These are phyloP conservation scores for Channa argus DNA, from an alignment of 2,113 vertebrate genomes.

Conservation along the genomic window DNA sequence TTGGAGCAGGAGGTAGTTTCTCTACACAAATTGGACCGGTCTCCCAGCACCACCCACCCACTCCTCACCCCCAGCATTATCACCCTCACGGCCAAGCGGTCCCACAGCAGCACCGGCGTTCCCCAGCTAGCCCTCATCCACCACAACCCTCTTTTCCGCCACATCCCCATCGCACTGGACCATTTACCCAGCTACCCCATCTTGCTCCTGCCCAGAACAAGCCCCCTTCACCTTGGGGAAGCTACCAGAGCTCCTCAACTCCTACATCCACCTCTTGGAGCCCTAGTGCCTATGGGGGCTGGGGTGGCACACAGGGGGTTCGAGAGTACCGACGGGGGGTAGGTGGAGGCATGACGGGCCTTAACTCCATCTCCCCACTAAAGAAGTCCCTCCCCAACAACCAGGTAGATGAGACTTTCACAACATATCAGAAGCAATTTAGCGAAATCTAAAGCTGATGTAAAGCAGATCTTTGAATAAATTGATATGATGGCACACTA, in stretches of 20 bases:
- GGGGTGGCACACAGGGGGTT: slow-evolving; percentile 94
- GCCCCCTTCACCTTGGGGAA: slow-evolving; percentile 97
- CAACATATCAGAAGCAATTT: not conserved
- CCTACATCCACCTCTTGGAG: slow-evolving; percentile 97
- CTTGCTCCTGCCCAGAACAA: slow-evolving; percentile 95
- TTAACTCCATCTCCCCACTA: slow-evolving; percentile 97
- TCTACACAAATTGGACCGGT: slow-evolving; percentile 97
- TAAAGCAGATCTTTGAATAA: not conserved
- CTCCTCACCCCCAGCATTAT: slow-evolving; percentile 95
- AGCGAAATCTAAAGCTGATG: not conserved
- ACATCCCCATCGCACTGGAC: slow-evolving; percentile 95
- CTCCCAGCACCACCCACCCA: slow-evolving; percentile 94
- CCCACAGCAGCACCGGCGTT: slow-evolving; percentile 84
- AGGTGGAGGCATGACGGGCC: slow-evolving; percentile 92
- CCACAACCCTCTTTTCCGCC: slow-evolving; percentile 94
- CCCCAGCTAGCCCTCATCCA: slow-evolving; percentile 93
- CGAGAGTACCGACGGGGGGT: slow-evolving; percentile 95
- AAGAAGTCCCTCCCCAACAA: slow-evolving; percentile 99
- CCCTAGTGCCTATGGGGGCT: slow-evolving; percentile 93
- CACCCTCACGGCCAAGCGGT: slow-evolving; percentile 94
- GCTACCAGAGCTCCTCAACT: slow-evolving; percentile 96
- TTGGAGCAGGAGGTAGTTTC: slow-evolving; percentile 91
- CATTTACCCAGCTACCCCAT: slow-evolving; percentile 97
- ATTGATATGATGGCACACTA: not conserved
- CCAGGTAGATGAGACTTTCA: slow-evolving; percentile 78